These are phyloP conservation scores for Cygnus buccinator DNA, from an alignment of 2,113 vertebrate species.

Conservation along the genomic window DNA sequence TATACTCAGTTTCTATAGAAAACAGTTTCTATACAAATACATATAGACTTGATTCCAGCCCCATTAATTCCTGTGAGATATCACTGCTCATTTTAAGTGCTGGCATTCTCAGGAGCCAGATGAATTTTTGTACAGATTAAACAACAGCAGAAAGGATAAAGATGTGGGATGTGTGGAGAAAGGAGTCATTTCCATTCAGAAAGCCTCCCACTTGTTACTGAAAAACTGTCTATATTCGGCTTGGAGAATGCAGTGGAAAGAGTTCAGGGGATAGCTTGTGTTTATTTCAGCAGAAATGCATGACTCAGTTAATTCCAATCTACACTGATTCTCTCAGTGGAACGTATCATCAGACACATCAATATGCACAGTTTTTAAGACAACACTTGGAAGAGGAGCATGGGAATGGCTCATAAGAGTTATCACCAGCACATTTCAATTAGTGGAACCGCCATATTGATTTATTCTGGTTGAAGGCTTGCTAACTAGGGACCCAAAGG, in stretches of 20 bases:
- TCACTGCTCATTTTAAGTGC: slow-evolving; percentile 29
- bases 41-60: background rate
- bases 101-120: slow-evolving; percentile 11
- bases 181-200: slow-evolving; percentile 36
- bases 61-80: background rate
- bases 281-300: slow-evolving; percentile 8
- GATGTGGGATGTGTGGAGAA: slow-evolving; percentile 44
- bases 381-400: background rate
- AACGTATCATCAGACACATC: background rate
- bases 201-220: slow-evolving; percentile 26
- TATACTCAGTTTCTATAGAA: background rate
- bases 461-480: background rate
- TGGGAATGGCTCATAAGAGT: background rate
- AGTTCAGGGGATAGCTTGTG: background rate
- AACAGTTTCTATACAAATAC: slow-evolving; percentile 2
- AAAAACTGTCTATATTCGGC: background rate
- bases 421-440: background rate
- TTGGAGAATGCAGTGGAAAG: background rate
- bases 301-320: slow-evolving; percentile 16
- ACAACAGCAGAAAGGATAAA: slow-evolving; percentile 24
- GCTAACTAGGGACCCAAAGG: background rate
- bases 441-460: background rate
- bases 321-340: background rate
- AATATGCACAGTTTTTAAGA: background rate
- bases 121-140: slow-evolving; percentile 44